Percentiles rank a stretch among this genome's conserved stretches.
Evolutionary conservation across 2,113 vertebrate species (phyloP).

Genomic region (Cephalopholis sonnerati): DNA sequence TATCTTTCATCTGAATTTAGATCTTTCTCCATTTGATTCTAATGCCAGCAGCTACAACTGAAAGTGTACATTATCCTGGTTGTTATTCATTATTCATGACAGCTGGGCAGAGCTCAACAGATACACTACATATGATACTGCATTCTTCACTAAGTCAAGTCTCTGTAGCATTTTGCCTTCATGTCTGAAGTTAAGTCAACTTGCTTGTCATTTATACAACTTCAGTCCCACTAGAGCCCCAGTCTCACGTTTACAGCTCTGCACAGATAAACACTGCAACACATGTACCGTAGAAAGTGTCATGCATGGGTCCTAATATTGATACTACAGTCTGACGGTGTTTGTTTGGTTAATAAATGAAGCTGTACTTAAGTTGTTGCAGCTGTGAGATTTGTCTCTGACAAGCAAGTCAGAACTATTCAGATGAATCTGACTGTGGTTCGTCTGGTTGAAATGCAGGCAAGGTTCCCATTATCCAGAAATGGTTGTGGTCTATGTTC

Average conservation of each 20-base stretch:
- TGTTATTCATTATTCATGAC: too few relatives aligned
- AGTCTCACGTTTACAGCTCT: background rate
- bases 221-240: background rate
- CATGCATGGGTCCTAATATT: background rate
- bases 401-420: background rate
- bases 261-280: background rate
- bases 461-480: background rate
- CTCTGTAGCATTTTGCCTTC: too few relatives aligned
- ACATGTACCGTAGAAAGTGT: background rate
- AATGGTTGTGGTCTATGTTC: constrained; percentile 6
- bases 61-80: background rate
- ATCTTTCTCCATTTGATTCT: background rate
- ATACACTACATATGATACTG: background rate
- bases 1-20: background rate
- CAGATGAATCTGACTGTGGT: too few relatives aligned
- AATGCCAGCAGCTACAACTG: background rate
- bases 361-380: background rate
- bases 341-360: background rate
- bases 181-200: background rate
- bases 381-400: background rate
- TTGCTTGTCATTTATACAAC: background rate
- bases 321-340: background rate
- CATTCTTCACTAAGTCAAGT: background rate
- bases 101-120: background rate
- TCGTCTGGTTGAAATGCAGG: background rate